Conservation (phyloP, 2,888 invertebrate genomes). For the Muschampia plurimacula region DNA sequence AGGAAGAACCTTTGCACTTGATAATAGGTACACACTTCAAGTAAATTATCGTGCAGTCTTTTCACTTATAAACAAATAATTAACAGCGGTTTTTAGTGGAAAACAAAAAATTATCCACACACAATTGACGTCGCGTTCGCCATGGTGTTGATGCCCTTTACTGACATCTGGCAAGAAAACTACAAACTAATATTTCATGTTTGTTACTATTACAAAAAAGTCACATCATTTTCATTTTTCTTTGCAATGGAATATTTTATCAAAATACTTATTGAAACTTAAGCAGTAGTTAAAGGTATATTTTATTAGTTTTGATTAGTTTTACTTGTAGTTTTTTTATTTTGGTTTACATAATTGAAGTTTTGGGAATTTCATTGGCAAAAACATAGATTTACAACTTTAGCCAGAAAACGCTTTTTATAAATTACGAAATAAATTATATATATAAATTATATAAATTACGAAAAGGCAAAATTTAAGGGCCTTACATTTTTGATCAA, state of each 20-base stretch:
- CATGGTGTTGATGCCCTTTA: conserved; percentile 71
- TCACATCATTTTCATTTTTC: neutral
- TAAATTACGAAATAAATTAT: no score
- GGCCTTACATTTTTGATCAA: no score
- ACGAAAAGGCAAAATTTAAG: no score
- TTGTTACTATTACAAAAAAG: conserved; percentile 13
- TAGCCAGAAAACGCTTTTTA: no score
- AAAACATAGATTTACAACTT: no score
- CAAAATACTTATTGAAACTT: no score
- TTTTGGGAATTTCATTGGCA: no score
- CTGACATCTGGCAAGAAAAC: conserved; percentile 58
- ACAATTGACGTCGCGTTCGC: conserved; percentile 79
- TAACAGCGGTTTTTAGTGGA: conserved; percentile 75
- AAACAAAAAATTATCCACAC: conserved; percentile 80
- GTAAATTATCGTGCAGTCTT: conserved; percentile 66
- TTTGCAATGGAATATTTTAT: neutral
- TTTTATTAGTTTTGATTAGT: no score
- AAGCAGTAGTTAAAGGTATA: no score
- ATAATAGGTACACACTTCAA: conserved; percentile 62
- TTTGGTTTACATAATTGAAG: no score
- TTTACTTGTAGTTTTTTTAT: no score
- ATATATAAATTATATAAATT: no score
- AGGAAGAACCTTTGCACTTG: conserved; percentile 62
- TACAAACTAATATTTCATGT: conserved; percentile 20
- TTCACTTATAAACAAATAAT: conserved; percentile 73